Conservation (phyloP, 1,140 invertebrate genomes). For the Hesperophylax magnus region DNA sequence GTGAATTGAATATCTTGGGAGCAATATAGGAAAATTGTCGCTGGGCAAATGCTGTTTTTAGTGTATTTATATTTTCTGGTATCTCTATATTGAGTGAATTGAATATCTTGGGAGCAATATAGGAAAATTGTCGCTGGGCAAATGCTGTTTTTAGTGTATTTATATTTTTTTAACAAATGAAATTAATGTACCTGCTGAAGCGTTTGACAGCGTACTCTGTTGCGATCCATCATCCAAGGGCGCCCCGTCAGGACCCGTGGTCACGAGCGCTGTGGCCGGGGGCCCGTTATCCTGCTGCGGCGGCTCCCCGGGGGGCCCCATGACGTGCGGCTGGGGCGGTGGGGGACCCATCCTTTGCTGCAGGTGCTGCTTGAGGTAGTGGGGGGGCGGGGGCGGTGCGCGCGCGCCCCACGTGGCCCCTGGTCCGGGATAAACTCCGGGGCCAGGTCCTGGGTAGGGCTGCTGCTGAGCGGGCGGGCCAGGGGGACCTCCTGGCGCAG, state of each 20-base stretch:
- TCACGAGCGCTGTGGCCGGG: constrained; percentile 87
- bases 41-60: too few species aligned
- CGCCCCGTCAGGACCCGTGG: constrained; percentile 89
- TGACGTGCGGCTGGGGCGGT: constrained; percentile 75
- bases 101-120: too few species aligned
- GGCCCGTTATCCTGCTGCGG: constrained; percentile 73
- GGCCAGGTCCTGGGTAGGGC: constrained; percentile 55
- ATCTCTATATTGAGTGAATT: too few species aligned
- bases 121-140: too few species aligned
- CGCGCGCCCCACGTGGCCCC: constrained; percentile 48
- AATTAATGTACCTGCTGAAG: constrained; percentile 80
- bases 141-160: too few species aligned
- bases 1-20: too few species aligned
- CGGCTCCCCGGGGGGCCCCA: constrained; percentile 70
- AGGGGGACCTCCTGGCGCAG: constrained; percentile 58
- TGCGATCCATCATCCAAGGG: constrained; percentile 91
- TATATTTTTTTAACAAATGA: too few species aligned
- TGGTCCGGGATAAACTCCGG: constrained; percentile 60
- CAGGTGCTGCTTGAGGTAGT: constrained; percentile 80
- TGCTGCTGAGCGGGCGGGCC: constrained; percentile 58
- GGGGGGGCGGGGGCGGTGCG: constrained; percentile 66
- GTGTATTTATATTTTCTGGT: too few species aligned
- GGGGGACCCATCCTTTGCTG: constrained; percentile 76
- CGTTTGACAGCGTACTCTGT: constrained; percentile 92
- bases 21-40: too few species aligned